Percentiles rank a stretch among this genome's conserved stretches.
These are phyloP conservation scores for Zootermopsis nevadensis DNA, from an alignment of 2,888 invertebrate species.

Conservation along the genomic window DNA sequence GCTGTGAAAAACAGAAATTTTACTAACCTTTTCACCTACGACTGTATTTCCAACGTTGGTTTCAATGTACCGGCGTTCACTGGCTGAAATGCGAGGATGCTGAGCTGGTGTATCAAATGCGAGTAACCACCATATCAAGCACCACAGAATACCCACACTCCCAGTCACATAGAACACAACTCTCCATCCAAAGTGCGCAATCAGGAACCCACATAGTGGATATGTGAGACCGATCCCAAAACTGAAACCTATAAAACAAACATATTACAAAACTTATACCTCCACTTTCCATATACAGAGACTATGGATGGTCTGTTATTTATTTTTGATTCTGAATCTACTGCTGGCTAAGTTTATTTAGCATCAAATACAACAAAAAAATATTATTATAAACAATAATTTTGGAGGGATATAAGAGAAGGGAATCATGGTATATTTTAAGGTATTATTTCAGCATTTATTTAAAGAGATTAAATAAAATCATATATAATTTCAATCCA, in stretches of 20 bases:
- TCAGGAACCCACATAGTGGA: constrained; percentile 76
- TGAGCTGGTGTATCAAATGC: constrained; percentile 76
- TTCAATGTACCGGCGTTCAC: constrained; percentile 75
- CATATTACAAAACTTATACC: too few relatives aligned
- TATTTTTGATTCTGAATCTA: too few relatives aligned
- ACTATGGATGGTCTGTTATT: too few relatives aligned
- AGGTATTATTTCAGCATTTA: too few relatives aligned
- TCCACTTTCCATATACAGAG: too few relatives aligned
- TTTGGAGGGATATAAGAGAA: too few relatives aligned
- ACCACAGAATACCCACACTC: constrained; percentile 73
- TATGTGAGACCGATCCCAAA: constrained; percentile 80
- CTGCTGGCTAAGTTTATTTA: too few relatives aligned
- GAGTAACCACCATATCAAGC: constrained; percentile 74
- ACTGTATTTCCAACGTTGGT: constrained; percentile 69
- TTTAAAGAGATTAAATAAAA: too few relatives aligned
- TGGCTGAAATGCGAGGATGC: constrained; percentile 75
- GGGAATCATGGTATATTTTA: too few relatives aligned
- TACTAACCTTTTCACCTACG: constrained; percentile 63
- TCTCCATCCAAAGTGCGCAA: constrained; percentile 75
- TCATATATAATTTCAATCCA: too few relatives aligned
- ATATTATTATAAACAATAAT: too few relatives aligned
- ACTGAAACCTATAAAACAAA: constrained; percentile 70
- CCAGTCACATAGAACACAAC: constrained; percentile 78
- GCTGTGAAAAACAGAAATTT: not conserved
- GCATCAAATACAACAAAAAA: too few relatives aligned